A percentile compares a stretch with the other conserved stretches of the same genome.
phyloP scores from a whole-genome alignment of 2,113 vertebrate genomes.

The Stomatorhinus ivindoensis region DNA sequence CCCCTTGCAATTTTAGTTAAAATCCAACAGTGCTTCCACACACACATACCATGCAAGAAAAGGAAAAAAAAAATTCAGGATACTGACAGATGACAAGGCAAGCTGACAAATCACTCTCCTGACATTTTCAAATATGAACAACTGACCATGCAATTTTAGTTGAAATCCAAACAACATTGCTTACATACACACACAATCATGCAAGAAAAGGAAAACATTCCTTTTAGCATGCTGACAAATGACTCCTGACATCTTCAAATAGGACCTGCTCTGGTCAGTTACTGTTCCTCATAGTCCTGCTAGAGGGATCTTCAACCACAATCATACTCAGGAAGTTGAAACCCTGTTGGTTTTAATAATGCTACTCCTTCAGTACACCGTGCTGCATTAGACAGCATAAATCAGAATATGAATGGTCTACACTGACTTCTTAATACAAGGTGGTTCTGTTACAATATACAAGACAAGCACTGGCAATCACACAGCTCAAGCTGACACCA shows the following conservation, averaged over 20 bases:
- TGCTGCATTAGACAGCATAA: not conserved
- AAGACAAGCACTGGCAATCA: slow-evolving; percentile 31
- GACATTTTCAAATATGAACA: not conserved
- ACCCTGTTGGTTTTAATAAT: slow-evolving; percentile 13
- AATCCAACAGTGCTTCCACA: slow-evolving; percentile 12
- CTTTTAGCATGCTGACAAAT: slow-evolving; percentile 22
- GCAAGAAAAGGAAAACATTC: not conserved
- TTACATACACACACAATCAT: not conserved
- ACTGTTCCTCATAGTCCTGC: slow-evolving; percentile 17
- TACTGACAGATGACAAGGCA: slow-evolving; percentile 8
- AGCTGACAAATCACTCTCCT: not conserved
- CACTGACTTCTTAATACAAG: not conserved
- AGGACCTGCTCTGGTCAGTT: slow-evolving; percentile 15
- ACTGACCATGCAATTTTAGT: slow-evolving; percentile 16
- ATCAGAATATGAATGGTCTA: not conserved
- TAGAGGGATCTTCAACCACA: slow-evolving; percentile 27
- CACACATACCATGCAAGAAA: not conserved
- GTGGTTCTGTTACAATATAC: not conserved
- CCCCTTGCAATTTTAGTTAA: slow-evolving; percentile 23
- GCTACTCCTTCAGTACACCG: not conserved
- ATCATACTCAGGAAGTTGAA: slow-evolving; percentile 30
- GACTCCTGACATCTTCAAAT: not conserved
- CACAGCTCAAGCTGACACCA: slow-evolving; percentile 10
- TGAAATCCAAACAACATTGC: slow-evolving; percentile 16
- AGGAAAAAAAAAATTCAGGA: slow-evolving; percentile 14